Percentiles rank a stretch among this genome's conserved stretches.
Evolutionary conservation across 2,113 vertebrate genomes (phyloP).

Genomic region (Zeus faber): DNA sequence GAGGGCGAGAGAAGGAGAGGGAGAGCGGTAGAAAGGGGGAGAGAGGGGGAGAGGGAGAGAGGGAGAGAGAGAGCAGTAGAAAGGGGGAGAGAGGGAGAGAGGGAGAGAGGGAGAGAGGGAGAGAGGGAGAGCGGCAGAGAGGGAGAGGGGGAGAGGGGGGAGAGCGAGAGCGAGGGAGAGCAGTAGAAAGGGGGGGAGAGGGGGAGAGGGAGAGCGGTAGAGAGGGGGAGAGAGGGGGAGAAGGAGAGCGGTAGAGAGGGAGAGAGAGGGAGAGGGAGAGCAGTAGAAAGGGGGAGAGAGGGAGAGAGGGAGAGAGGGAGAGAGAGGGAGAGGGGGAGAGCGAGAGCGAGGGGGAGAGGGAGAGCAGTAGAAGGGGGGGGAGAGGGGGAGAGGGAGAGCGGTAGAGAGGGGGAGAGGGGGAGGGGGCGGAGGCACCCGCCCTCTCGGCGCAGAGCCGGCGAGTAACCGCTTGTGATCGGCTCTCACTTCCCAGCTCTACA

Average conservation of each 20-base stretch:
- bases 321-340: not conserved
- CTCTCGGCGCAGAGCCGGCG: too few species aligned
- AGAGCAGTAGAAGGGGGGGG: not conserved
- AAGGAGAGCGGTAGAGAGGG: too few species aligned
- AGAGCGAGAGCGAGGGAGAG: not conserved
- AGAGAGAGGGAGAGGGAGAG: slow-evolving; percentile 1
- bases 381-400: too few species aligned
- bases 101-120: not conserved
- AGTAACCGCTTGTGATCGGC: too few species aligned
- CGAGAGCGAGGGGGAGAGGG: not conserved
- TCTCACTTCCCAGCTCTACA: too few species aligned
- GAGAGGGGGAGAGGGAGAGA: slow-evolving; percentile 38
- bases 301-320: not conserved
- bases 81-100: not conserved
- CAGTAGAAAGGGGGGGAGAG: not conserved
- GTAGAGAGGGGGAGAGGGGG: not conserved
- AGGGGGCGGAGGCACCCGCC: not conserved
- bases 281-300: not conserved
- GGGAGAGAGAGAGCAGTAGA: not conserved
- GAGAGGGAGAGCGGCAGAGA: slow-evolving; percentile 12
- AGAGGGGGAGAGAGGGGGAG: not conserved
- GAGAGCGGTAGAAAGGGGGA: slow-evolving; percentile 7
- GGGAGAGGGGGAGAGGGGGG: not conserved
- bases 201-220: too few species aligned
- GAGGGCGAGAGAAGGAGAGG: too few species aligned